Evolutionary conservation across 2,113 vertebrate species (phyloP).

Genomic region (Ochotona princeps): DNA sequence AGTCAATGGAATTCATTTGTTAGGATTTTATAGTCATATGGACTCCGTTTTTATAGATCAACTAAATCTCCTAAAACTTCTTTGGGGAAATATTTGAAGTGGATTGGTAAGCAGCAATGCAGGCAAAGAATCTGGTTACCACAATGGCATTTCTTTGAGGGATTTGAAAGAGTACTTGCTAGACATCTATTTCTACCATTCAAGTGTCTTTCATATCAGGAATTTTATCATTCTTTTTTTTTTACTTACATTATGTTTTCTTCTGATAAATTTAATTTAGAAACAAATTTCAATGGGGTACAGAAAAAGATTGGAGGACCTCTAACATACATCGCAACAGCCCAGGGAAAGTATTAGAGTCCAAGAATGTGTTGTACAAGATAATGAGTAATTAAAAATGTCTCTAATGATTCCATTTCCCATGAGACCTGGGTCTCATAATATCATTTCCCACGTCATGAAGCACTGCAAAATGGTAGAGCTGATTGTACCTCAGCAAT

Average conservation of each 20-base stretch:
- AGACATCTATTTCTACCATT: background rate
- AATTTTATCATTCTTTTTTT: background rate
- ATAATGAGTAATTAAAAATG: background rate
- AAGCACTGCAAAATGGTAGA: background rate
- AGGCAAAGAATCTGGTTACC: background rate
- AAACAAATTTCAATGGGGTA: background rate
- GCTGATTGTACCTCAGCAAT: background rate
- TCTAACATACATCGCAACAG: background rate
- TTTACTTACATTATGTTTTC: background rate
- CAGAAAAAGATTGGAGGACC: background rate
- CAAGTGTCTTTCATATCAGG: background rate
- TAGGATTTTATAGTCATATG: background rate
- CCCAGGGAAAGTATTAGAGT: background rate
- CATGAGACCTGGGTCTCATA: background rate
- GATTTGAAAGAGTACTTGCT: background rate
- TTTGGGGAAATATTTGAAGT: background rate
- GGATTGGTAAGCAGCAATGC: background rate
- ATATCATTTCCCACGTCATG: background rate
- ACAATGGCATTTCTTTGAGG: background rate
- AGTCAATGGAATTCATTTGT: background rate
- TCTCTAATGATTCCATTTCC: background rate
- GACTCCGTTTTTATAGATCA: slow-evolving; percentile 11
- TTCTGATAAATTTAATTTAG: background rate
- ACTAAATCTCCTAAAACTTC: slow-evolving; percentile 8
- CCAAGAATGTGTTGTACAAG: background rate